A percentile compares a stretch with the other conserved stretches of the same genome.
Evolutionary conservation across 2,888 invertebrate species (phyloP).

Genomic region (Euplexia lucipara): DNA sequence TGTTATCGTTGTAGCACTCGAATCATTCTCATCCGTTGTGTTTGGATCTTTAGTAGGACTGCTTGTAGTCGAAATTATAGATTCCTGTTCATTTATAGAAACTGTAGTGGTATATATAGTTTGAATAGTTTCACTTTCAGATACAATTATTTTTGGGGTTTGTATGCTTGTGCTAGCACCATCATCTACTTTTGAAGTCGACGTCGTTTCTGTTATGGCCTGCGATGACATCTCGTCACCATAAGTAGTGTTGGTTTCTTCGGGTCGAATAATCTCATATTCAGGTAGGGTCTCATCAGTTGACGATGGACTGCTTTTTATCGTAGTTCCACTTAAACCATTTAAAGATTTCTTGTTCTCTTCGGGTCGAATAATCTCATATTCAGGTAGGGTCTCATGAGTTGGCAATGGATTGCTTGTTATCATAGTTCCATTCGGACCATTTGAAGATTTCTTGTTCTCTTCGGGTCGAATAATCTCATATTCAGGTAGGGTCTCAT

Average conservation of each 20-base stretch:
- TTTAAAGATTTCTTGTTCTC: background rate
- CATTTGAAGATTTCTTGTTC: background rate
- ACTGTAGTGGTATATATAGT: background rate
- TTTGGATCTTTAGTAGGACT: background rate
- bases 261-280: background rate
- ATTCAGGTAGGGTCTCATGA: background rate
- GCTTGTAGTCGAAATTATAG: background rate
- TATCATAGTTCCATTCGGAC: conserved; percentile 3
- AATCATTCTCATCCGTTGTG: background rate
- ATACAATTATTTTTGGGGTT: background rate
- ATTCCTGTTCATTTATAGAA: background rate
- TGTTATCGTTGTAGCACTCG: background rate
- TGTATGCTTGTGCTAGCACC: background rate
- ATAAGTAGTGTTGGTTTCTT: background rate
- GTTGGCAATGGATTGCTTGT: background rate
- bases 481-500: background rate
- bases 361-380: background rate
- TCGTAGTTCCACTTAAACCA: background rate
- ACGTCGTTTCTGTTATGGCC: background rate
- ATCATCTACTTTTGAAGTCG: background rate
- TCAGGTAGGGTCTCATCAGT: background rate
- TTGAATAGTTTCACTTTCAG: conserved; percentile 7
- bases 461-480: background rate
- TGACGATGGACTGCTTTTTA: background rate
- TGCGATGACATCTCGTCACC: background rate